Evolutionary conservation across 2,113 vertebrate genomes (phyloP).

Genomic region (Capricornis sumatraensis): DNA sequence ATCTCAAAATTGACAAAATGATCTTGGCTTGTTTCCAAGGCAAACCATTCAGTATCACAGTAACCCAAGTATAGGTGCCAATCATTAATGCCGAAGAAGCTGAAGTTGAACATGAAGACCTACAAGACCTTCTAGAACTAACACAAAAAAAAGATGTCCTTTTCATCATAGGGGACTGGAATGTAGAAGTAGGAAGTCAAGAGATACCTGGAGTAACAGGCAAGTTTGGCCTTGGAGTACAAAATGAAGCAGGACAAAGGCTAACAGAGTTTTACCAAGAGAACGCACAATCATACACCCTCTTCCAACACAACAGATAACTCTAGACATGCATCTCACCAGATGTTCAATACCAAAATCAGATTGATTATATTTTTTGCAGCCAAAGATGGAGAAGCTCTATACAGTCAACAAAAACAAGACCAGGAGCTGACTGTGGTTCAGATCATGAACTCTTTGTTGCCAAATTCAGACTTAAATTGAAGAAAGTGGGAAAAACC

Average conservation of each 20-base stretch:
- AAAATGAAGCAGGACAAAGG: background rate
- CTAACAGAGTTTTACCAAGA: background rate
- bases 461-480: background rate
- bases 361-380: background rate
- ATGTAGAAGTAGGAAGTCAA: background rate
- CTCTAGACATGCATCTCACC: background rate
- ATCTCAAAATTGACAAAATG: background rate
- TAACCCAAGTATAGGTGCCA: background rate
- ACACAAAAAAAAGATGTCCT: background rate
- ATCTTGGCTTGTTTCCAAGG: background rate
- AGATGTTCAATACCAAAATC: background rate
- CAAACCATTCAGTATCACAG: background rate
- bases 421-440: background rate
- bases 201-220: background rate
- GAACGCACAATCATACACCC: background rate
- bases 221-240: background rate
- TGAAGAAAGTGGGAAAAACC: background rate
- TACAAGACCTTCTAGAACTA: background rate
- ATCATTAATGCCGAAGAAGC: background rate
- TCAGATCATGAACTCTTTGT: background rate
- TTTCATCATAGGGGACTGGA: background rate
- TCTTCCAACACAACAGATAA: background rate
- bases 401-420: background rate
- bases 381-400: background rate
- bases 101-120: background rate